Conservation (phyloP, 2,888 invertebrate genomes). For the Osedax fenrisi region DNA sequence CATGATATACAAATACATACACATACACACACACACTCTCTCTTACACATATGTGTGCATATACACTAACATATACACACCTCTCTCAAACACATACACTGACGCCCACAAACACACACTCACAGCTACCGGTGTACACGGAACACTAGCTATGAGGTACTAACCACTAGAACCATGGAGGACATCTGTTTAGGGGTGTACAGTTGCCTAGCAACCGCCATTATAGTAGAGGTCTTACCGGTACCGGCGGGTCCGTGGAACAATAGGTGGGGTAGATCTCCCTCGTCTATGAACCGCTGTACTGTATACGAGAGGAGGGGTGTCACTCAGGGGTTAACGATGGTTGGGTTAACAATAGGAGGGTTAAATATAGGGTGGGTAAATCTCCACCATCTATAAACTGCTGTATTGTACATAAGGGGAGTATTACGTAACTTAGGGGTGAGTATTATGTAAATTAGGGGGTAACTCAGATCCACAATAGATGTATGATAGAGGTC, state of each 20-base stretch:
- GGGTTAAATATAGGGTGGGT: neutral
- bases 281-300: slow-evolving; percentile 64
- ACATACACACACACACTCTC: too few species aligned
- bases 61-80: too few species aligned
- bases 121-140: neutral
- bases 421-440: too few species aligned
- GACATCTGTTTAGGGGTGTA: slow-evolving; percentile 77
- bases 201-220: slow-evolving; percentile 83
- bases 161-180: slow-evolving; percentile 69
- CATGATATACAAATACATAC: too few species aligned
- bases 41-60: too few species aligned
- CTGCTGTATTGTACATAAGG: too few species aligned
- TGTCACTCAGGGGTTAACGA: neutral
- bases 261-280: slow-evolving; percentile 82
- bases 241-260: slow-evolving; percentile 98
- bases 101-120: too few species aligned
- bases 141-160: neutral
- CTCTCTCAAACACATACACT: too few species aligned
- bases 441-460: too few species aligned
- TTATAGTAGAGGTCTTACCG: slow-evolving; percentile 86
- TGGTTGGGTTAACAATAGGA: neutral
- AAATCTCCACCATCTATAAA: neutral
- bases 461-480: too few species aligned
- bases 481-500: too few species aligned
- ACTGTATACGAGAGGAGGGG: slow-evolving; percentile 42